These are phyloP conservation scores for Cotesia chilonis DNA, from an alignment of 1,140 invertebrate species.

Conservation along the genomic window DNA sequence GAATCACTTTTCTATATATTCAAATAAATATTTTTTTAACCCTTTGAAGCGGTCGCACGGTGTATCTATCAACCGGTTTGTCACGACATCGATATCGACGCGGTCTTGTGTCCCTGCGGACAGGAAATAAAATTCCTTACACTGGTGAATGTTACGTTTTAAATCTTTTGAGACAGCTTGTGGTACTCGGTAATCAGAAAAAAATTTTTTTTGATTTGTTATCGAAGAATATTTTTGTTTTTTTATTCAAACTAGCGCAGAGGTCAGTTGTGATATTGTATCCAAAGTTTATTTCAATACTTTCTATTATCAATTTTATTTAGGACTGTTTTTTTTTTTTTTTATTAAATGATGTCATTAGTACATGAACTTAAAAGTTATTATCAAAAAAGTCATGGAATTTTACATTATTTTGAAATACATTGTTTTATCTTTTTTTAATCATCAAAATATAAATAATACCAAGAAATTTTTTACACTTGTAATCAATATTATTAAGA, in stretches of 20 bases:
- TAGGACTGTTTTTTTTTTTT: too few relatives aligned
- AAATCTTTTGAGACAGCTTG: constrained; percentile 24
- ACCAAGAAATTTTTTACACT: too few relatives aligned
- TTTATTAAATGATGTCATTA: too few relatives aligned
- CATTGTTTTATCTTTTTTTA: not conserved
- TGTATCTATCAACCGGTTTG: constrained; percentile 54
- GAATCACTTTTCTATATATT: not conserved
- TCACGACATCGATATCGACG: constrained; percentile 45
- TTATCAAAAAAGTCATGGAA: not conserved
- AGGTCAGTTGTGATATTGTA: too few relatives aligned
- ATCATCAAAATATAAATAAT: not conserved
- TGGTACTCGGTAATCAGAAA: constrained; percentile 18
- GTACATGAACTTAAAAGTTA: not conserved
- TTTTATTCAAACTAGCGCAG: not conserved
- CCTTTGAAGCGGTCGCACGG: constrained; percentile 43
- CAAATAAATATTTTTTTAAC: constrained; percentile 10
- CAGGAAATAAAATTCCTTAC: constrained; percentile 26
- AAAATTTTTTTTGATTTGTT: not conserved
- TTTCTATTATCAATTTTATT: too few relatives aligned
- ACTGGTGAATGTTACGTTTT: constrained; percentile 30
- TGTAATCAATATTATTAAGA: too few relatives aligned
- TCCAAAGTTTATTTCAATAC: too few relatives aligned
- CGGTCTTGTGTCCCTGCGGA: constrained; percentile 34
- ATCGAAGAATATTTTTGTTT: not conserved
- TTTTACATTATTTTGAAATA: not conserved